Percentiles rank a stretch among this genome's conserved stretches.
Evolutionary conservation across 2,113 vertebrate genomes (phyloP).

Genomic region (Pan troglodytes): NHGRI_mPanTro3-v2.1_pri NC_072402.2:1123501-1124000

Average conservation of each 20-base stretch:
- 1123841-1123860: too few species aligned
- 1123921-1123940: accelerated
- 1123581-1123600: accelerated
- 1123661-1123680: too few species aligned
- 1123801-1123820: accelerated
- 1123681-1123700: too few species aligned
- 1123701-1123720: too few species aligned
- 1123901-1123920: accelerated
- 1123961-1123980: too few species aligned
- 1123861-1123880: too few species aligned
- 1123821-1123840: too few species aligned
- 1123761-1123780: too few species aligned
- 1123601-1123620: accelerated
- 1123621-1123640: accelerated
- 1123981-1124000: accelerated
- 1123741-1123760: accelerated
- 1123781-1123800: accelerated
- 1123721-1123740: too few species aligned
- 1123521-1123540: neutral
- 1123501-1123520: neutral
- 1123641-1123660: too few species aligned
- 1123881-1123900: too few species aligned
- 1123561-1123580: accelerated
- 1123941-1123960: too few species aligned
- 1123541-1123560: accelerated